Base-by-base conservation (phyloP, 2,797 vertebrate genomes). In the Champsocephalus esox region DNA sequence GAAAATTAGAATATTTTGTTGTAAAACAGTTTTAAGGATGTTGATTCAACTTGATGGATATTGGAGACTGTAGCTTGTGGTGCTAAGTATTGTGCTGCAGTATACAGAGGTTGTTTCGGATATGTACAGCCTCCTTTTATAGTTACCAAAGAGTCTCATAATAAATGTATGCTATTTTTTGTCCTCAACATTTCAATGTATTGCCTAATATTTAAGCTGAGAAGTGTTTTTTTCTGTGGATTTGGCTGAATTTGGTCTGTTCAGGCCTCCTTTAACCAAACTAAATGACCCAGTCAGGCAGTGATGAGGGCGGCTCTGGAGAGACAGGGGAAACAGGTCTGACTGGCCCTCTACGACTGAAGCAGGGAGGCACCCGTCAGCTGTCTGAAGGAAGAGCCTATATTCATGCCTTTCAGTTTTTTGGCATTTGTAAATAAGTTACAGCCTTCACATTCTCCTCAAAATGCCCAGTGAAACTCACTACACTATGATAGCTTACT, bases 291-390 rank as follows among this genome's bases (percentile, higher is more conserved):
- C 69, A 63, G 73, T 66, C 55, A 73, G 64, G 52, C 55, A 14
- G 58, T 43, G 43, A 84, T 82, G 80, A 86, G 76, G 82, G 80
- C 3, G 61, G 43, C 73, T 72, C 49, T 59, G 66, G 41, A 59
- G 43, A 66, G 75, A 88, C 80, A 21, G 70, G 59, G 24, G 61
- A 80, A 93, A 92, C 91, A 45, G 90, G 92, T 91, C 83, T 60
- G 77, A 92, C 92, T 81, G 88, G 90, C 74, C 80, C 66, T 70
- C 69, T 46, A 28, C 64, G 49, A 28, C 34, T 66, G 66, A 66
- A 66, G 73, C 81, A 75, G 79, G 70, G 75, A 88, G 84, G 60
- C 48, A 67, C 38, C 60, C 1, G 17, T 66, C 48, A 61, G 51
- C 38, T 71, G 68, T 81, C 66, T 57, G 45, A 49, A 77, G 65